Base-by-base conservation (phyloP, 1,140 invertebrate genomes). In the Dolichoris vasculosae region DNA sequence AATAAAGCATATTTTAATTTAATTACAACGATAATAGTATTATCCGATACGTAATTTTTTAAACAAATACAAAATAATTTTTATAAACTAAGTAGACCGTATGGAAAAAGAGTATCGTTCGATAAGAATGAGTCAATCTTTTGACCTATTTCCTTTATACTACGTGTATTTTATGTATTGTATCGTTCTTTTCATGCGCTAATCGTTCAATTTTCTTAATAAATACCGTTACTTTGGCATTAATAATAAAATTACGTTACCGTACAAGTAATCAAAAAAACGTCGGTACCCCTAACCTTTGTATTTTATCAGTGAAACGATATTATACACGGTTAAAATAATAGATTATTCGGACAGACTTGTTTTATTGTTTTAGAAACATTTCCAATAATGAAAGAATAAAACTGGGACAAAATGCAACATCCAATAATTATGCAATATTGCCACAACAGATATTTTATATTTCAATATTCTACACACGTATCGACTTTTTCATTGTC, bases 391-490 rank as follows among this genome's bases (percentile, higher is more conserved):
- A 11, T 3, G 51, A 26, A 3, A 75, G n/a, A 75, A 0, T 15
- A 75, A 48, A 46, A 46, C 13, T 46, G 46, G 38, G 40, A 23
- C 43, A n/a, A 26, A 17, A 76, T 55, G 30, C 38, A 64, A 73
- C 26, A 48, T 48, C 17, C 46, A 59, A 73, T 73, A 59, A 82
- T 73, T 73, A 55, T 82, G 80, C 69, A 82, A 82, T 82, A 38
- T 82, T 77, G 75, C 46, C 69, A 26, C 48, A 59, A 59, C 4
- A 26, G 4, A 26, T 59, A 26, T 59, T 26, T 3, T 59, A 26
- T 59, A 26, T n/a, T n/a, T n/a, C n/a, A n/a, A n/a, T n/a, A n/a
- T n/a, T n/a, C n/a, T n/a, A n/a, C n/a, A 26, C 26, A 26, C 20
- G 9, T 59, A 59, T 59, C 26, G 26, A 59, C 3, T 59, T 26